Percentiles rank a stretch among this genome's conserved stretches.
Evolutionary conservation across 1,140 invertebrate genomes (phyloP).

Genomic region (Melanaphis sacchari): DNA sequence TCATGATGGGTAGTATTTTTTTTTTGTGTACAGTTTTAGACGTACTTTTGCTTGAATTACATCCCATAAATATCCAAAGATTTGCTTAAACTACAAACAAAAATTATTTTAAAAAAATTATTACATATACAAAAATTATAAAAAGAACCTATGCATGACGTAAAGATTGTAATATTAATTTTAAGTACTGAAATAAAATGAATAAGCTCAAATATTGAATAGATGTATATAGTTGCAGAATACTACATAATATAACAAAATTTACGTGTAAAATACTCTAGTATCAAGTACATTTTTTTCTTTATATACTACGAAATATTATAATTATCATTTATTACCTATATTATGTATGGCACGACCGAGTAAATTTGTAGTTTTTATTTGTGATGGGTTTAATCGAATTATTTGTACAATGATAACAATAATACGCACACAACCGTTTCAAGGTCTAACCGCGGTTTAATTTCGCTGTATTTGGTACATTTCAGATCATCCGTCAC

Average conservation of each 20-base stretch:
- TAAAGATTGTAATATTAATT: background rate
- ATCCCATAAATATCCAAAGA: conserved; percentile 49
- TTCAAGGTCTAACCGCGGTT: background rate
- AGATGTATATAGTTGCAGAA: background rate
- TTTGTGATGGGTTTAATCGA: background rate
- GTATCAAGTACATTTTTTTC: background rate
- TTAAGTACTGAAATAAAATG: background rate
- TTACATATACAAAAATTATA: background rate
- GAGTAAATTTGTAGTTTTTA: background rate
- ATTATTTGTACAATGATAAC: background rate
- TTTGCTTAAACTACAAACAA: conserved; percentile 9
- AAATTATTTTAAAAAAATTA: background rate
- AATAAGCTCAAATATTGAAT: background rate
- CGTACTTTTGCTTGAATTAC: conserved; percentile 52
- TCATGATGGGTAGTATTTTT: conserved; percentile 45
- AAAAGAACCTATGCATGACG: background rate
- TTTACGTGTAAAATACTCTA: background rate
- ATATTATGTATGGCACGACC: background rate
- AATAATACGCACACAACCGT: background rate
- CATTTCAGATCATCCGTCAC: background rate
- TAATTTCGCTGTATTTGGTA: background rate
- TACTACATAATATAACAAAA: background rate
- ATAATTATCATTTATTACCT: too few relatives aligned
- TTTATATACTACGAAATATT: background rate
- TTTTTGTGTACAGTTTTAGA: conserved; percentile 43